A percentile compares a stretch with the other conserved stretches of the same genome.
Evolutionary conservation across 2,113 vertebrate genomes (phyloP).

Genomic region (Butorides virescens): DNA sequence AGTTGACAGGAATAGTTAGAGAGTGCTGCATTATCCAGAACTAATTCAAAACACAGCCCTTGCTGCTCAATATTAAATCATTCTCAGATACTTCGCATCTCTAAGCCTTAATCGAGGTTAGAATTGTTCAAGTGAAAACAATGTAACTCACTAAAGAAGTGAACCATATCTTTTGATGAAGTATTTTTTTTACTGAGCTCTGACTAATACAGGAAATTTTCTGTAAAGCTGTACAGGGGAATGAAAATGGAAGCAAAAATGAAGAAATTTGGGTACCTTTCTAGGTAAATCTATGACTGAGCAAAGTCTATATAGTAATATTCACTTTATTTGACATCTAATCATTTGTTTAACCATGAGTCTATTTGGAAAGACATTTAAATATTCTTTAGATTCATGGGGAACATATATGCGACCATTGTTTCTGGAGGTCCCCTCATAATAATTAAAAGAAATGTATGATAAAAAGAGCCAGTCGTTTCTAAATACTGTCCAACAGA

Average conservation of each 20-base stretch:
- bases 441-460: not conserved
- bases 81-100: not conserved
- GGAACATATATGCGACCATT: not conserved
- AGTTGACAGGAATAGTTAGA: not conserved
- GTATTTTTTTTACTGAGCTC: not conserved
- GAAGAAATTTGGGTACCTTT: not conserved
- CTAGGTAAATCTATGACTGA: not conserved
- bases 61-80: not conserved
- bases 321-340: not conserved
- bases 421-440: not conserved
- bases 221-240: not conserved
- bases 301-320: not conserved
- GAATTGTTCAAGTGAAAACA: not conserved
- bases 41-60: not conserved
- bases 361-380: not conserved
- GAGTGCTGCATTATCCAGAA: not conserved
- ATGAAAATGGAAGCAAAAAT: not conserved
- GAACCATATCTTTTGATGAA: not conserved
- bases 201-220: not conserved
- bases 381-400: not conserved
- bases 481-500: not conserved
- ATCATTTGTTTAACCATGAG: not conserved
- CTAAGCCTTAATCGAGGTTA: not conserved
- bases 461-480: not conserved
- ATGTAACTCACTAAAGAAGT: not conserved